Evolutionary conservation across 2,888 invertebrate species (phyloP), one percentile per base, ranked within the genome.

Genomic region (Tanypteryx hageni): DNA sequence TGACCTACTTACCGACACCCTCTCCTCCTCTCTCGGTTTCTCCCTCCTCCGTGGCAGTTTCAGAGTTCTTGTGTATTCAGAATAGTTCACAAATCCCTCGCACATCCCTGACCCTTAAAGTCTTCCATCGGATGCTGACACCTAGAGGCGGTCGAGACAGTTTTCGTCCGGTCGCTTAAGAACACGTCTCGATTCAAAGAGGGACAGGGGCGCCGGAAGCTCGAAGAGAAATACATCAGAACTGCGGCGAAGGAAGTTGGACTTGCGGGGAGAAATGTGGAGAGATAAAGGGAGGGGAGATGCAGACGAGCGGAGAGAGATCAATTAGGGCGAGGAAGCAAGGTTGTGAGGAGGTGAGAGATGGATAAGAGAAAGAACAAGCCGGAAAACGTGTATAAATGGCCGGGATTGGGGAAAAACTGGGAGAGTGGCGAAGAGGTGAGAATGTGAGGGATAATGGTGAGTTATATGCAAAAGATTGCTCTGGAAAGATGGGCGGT

Each of bases 61-160:
- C 76, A 76, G 76, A 27, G 27, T 27, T 22, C 27, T 0, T 22
- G 27, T 9, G 27, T 22, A 76, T 76, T 76, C 27, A 22, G 76
- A 76, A 27, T 76, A 76, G 76, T 76, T 76, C 22, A 76, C 76
- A 27, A n/a, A 22, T 76, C 76, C 22, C 76, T 76, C 76, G 76
- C 76, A 76, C 22, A 76, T 76, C 27, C 27, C n/a, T 7, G 68
- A 4, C n/a, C 68, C 3, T 44, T 44, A 44, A 44, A 44, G 3
- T 16, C 22, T 76, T 5, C 76, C 76, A 3, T 27, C 8, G 27
- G 3, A 10, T 27, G 76, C 22, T 27, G 76, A 76, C 76, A 76
- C 18, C 22, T 76, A 10, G 22, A 76, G 76, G 27, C 76, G 22
- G 22, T 22, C 61, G 44, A 44, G 44, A 44, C 44, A 44, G 5